Conservation (phyloP, 64 coral and sea anemone species). For the Dendronephthya gigantea region DNA sequence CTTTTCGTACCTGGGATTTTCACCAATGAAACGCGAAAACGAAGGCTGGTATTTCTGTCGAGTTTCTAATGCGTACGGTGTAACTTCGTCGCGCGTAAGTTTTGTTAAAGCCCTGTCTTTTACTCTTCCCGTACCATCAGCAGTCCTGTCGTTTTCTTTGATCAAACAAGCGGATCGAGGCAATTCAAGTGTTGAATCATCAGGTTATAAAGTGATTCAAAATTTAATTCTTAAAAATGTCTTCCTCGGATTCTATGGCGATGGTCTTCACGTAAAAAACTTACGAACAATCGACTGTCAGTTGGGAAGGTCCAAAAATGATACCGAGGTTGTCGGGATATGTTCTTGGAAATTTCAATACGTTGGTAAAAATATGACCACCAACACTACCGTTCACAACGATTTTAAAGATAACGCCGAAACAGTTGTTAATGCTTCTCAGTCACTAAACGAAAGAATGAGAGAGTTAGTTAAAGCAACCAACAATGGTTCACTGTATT, state of each 20-base stretch:
- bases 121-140: background rate
- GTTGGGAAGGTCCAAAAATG: background rate
- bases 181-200: no score
- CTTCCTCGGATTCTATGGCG: no score
- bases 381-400: background rate
- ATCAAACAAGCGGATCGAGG: no score
- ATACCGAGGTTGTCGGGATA: background rate
- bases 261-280: background rate
- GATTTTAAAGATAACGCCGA: background rate
- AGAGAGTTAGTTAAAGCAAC: background rate
- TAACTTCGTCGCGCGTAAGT: background rate
- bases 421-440: background rate
- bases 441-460: background rate
- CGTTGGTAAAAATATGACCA: background rate
- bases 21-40: background rate
- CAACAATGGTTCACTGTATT: background rate
- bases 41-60: background rate
- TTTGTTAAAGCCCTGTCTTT: background rate
- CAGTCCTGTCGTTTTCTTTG: background rate
- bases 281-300: background rate
- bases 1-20: background rate
- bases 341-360: background rate
- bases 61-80: background rate
- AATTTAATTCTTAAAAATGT: background rate
- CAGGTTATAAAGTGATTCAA: background rate